Conservation (phyloP, 2,113 vertebrate species). For the Sitta europaea region DNA sequence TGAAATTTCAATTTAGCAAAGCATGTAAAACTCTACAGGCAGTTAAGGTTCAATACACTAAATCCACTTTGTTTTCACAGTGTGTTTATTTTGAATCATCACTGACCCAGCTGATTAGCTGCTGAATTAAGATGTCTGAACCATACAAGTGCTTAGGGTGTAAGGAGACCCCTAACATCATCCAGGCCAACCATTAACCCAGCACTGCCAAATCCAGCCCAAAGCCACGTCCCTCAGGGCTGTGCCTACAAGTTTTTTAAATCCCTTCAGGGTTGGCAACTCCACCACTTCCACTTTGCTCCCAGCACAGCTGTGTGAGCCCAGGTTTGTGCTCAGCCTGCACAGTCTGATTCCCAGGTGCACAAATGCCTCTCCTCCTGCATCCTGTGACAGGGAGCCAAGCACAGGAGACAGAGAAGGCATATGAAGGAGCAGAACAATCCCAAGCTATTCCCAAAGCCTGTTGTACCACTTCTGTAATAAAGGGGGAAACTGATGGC, state of each 20-base stretch:
- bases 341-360: not conserved
- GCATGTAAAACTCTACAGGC: constrained; percentile 60
- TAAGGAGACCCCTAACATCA: not conserved
- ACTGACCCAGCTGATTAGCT: constrained; percentile 52
- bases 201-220: too few relatives aligned
- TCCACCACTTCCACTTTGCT: not conserved
- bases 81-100: constrained; percentile 58
- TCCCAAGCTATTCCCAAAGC: too few relatives aligned
- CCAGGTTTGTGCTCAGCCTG: rapidly evolving
- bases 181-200: too few relatives aligned
- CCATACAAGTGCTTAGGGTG: not conserved
- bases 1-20: constrained; percentile 77
- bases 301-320: not conserved
- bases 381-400: rapidly evolving
- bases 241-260: not conserved
- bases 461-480: too few relatives aligned
- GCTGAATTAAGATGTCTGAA: constrained; percentile 40
- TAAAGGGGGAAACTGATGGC: too few relatives aligned
- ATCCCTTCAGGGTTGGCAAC: not conserved
- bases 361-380: not conserved
- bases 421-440: too few relatives aligned
- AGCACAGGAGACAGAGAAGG: not conserved
- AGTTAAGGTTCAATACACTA: constrained; percentile 30
- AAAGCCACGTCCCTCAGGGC: too few relatives aligned
- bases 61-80: constrained; percentile 65